Evolutionary conservation across 1,140 invertebrate genomes (phyloP).

Genomic region (Meteorus sp.): DNA sequence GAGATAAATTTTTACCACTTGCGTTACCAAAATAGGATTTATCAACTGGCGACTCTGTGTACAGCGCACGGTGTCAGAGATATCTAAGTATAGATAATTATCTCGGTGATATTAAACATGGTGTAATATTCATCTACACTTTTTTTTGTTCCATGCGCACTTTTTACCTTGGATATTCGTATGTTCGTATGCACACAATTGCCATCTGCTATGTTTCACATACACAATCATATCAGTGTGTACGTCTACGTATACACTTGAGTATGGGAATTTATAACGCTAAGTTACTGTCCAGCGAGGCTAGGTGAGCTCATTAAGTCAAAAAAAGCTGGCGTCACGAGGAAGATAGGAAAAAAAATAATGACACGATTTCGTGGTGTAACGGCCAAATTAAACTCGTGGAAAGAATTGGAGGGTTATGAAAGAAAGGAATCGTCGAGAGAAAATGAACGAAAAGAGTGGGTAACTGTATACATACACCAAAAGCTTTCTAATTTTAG

Average conservation of each 20-base stretch:
- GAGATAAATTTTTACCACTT: too few species aligned
- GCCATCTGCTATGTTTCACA: too few species aligned
- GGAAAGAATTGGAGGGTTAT: not conserved
- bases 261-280: constrained; percentile 19
- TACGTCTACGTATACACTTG: too few species aligned
- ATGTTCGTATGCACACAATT: too few species aligned
- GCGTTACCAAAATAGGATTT: constrained; percentile 18
- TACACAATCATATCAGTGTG: too few species aligned
- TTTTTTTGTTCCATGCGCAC: not conserved
- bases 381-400: constrained; percentile 21
- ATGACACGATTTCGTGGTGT: constrained; percentile 24
- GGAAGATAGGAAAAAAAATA: constrained; percentile 14
- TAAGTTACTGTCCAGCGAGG: too few species aligned
- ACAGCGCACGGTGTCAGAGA: constrained; percentile 7
- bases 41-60: constrained; percentile 1
- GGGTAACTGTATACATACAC: constrained; percentile 5
- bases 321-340: not conserved
- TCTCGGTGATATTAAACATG: constrained; percentile 13
- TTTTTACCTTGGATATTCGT: too few species aligned
- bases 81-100: constrained; percentile 29
- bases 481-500: constrained; percentile 23
- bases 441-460: not conserved
- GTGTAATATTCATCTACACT: constrained; percentile 6
- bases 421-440: not conserved
- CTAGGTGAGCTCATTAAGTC: constrained; percentile 9